A percentile compares a stretch with the other conserved stretches of the same genome.
phyloP scores from a whole-genome alignment of 2,888 invertebrate genomes.

The Drosophila crucigera region DNA sequence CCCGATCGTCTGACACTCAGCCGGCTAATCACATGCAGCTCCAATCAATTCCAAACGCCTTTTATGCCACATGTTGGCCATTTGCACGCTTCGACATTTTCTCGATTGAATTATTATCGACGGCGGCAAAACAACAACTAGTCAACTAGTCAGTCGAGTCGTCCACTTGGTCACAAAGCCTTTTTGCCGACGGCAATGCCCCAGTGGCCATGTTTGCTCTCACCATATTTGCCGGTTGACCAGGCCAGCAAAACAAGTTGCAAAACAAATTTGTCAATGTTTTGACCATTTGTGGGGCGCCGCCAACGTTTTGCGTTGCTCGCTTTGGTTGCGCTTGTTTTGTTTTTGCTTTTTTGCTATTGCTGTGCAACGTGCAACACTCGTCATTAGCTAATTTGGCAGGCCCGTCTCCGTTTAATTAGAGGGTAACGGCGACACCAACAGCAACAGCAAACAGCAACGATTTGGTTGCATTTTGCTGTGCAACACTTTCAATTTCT shows the following conservation, averaged over 20 bases:
- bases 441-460: conserved; percentile 9
- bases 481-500: conserved; percentile 71
- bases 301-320: conserved; percentile 38
- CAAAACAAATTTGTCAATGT: conserved; percentile 81
- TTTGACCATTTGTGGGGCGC: conserved; percentile 69
- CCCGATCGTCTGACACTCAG: conserved; percentile 28
- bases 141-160: conserved; percentile 6
- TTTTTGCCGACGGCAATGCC: conserved; percentile 53
- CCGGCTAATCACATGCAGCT: conserved; percentile 74
- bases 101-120: conserved; percentile 80
- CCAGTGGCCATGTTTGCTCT: conserved; percentile 52
- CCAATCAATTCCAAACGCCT: conserved; percentile 79
- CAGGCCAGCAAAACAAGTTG: conserved; percentile 66
- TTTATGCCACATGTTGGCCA: conserved; percentile 65
- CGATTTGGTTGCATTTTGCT: conserved; percentile 3
- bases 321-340: conserved; percentile 35
- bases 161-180: conserved; percentile 35
- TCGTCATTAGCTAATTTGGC: conserved; percentile 79
- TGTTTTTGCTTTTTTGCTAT: background rate
- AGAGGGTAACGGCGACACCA: conserved; percentile 44
- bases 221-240: conserved; percentile 39
- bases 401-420: conserved; percentile 76
- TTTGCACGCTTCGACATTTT: conserved; percentile 81
- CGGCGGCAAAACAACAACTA: conserved; percentile 31
- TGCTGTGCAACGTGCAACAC: conserved; percentile 16